These are phyloP conservation scores for Diadema setosum DNA, from an alignment of 35 echinoderm and acorn worm genomes.

Conservation along the genomic window DNA sequence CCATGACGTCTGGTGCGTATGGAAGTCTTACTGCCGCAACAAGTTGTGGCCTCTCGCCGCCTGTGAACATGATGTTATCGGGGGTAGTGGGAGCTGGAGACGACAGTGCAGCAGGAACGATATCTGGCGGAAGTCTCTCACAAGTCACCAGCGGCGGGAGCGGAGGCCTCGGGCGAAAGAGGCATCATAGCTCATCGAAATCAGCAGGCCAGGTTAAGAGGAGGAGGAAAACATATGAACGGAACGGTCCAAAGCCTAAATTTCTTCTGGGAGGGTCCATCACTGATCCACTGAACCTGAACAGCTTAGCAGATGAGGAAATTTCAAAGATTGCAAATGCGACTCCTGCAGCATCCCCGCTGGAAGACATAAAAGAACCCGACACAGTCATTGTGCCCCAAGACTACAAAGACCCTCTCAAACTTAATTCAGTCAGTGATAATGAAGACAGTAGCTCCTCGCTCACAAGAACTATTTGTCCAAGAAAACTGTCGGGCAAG, in stretches of 20 bases:
- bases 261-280: slow-evolving; percentile 86
- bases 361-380: slow-evolving; percentile 83
- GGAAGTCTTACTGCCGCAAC: background rate
- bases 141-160: background rate
- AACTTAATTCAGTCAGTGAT: slow-evolving; percentile 64
- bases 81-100: too few species aligned
- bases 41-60: background rate
- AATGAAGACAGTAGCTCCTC: slow-evolving; percentile 29
- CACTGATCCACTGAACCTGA: slow-evolving; percentile 92
- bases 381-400: slow-evolving; percentile 90
- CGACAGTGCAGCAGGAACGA: too few species aligned
- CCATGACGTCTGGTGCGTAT: too few species aligned
- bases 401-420: slow-evolving; percentile 87
- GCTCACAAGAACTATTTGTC: slow-evolving; percentile 25
- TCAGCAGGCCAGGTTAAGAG: slow-evolving; percentile 24
- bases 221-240: slow-evolving; percentile 73
- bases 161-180: background rate
- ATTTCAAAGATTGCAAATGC: slow-evolving; percentile 66
- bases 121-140: too few species aligned
- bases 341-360: slow-evolving; percentile 80
- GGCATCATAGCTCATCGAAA: background rate
- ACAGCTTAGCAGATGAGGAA: slow-evolving; percentile 81
- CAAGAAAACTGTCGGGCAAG: slow-evolving; percentile 2
- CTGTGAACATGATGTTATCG: too few species aligned
- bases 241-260: slow-evolving; percentile 33